Evolutionary conservation across 30 jellyfish, hydroid and myxozoan species (phyloP).

Genomic region (Aurelia sp.): DNA sequence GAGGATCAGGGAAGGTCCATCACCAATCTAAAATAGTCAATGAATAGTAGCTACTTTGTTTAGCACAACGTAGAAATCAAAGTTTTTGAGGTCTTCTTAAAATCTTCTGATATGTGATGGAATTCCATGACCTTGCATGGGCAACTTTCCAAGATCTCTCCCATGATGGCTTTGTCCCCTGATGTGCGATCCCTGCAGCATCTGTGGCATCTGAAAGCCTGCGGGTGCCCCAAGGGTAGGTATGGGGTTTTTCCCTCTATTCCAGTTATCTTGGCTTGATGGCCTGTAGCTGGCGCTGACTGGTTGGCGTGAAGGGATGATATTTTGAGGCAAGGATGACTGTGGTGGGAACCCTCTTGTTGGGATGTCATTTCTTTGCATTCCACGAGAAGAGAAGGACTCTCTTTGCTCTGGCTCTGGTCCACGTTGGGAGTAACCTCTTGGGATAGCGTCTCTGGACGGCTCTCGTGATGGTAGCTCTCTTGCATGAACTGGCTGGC

Average conservation of each 20-base stretch:
- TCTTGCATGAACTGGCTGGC: constrained; percentile 28
- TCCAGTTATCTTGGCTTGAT: constrained; percentile 75
- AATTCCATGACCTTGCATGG: constrained; percentile 52
- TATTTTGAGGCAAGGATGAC: constrained; percentile 26
- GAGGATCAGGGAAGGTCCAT: too few species aligned
- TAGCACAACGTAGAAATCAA: too few species aligned
- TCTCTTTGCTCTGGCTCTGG: constrained; percentile 26
- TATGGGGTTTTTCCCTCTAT: constrained; percentile 46
- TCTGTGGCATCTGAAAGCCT: constrained; percentile 6
- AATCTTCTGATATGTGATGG: constrained; percentile 61
- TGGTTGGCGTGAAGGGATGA: constrained; percentile 15
- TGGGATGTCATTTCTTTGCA: constrained; percentile 34
- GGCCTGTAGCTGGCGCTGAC: constrained; percentile 22
- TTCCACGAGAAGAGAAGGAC: constrained; percentile 16
- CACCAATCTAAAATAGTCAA: too few species aligned
- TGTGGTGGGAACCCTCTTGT: constrained; percentile 36
- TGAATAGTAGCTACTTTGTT: too few species aligned
- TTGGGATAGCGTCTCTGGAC: constrained; percentile 32
- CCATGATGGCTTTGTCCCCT: constrained; percentile 20
- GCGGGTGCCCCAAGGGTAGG: constrained; percentile 29
- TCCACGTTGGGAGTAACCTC: constrained; percentile 46
- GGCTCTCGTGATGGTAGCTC: constrained; percentile 29
- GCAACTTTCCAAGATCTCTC: constrained; percentile 47
- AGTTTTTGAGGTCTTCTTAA: not conserved
- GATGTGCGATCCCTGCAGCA: not conserved